These are phyloP conservation scores for Macrosoma leucophasiata DNA, from an alignment of 2,888 invertebrate species.

Conservation along the genomic window DNA sequence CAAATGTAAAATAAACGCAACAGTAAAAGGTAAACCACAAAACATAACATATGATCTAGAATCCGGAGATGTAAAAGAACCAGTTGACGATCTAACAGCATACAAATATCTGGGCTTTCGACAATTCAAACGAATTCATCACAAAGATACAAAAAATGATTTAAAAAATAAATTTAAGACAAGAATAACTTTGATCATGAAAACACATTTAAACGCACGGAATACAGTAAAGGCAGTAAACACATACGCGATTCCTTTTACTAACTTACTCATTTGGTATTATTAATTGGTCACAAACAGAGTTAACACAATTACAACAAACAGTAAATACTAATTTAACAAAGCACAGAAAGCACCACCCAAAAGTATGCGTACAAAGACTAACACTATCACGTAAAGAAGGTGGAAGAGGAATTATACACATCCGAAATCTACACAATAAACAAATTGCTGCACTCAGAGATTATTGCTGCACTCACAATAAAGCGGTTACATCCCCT, in stretches of 20 bases:
- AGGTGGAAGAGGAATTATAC: constrained; percentile 14
- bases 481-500: background rate
- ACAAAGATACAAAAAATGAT: constrained; percentile 8
- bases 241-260: constrained; percentile 8
- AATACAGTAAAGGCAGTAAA: constrained; percentile 14
- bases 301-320: constrained; percentile 4
- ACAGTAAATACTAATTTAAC: constrained; percentile 4
- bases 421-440: constrained; percentile 12
- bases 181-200: constrained; percentile 8
- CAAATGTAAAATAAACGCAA: constrained; percentile 15
- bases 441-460: constrained; percentile 16
- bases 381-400: too few relatives aligned
- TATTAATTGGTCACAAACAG: constrained; percentile 6
- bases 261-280: constrained; percentile 10
- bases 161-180: constrained; percentile 6
- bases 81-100: constrained; percentile 12
- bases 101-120: constrained; percentile 14
- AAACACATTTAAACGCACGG: constrained; percentile 5
- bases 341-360: constrained; percentile 12
- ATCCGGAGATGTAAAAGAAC: constrained; percentile 10
- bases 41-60: constrained; percentile 7
- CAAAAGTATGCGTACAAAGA: constrained; percentile 4
- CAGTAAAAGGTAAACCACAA: constrained; percentile 9
- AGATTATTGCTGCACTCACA: constrained; percentile 10
- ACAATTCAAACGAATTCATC: constrained; percentile 3